Base-by-base conservation (phyloP, 2,797 vertebrate species). In the Menidia menidia region DNA sequence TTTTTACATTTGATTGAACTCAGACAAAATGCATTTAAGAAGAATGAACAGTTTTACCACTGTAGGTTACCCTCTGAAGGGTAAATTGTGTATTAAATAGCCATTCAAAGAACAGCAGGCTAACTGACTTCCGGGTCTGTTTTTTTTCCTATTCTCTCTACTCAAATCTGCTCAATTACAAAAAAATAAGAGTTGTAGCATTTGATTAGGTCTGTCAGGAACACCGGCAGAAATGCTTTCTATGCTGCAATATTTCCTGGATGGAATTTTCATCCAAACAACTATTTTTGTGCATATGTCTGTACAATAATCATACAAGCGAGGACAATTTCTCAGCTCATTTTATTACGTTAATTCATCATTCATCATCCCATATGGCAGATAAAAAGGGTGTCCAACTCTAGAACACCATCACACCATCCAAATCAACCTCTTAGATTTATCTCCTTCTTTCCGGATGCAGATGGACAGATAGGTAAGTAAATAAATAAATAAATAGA, bases 371-470 rank as follows among this genome's bases (percentile, higher is more conserved):
- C 15, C 16, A 6, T 44, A 2, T 6, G 15, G 44, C 31, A 63
- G 73, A 73, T 87, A 76, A 82, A 83, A 84, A 78, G 84, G 87
- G 81, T 86, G 78, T 77, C 71, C 47, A 60, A 61, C 67, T 75
- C 25, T 16, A 74, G 73, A 77, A 78, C 85, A 78, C 82, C 69
- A 78, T 85, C 87, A 83, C 72, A 18, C 78, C 18, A 81, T 88
- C 74, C 81, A 88, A 13, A 30, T 82, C 67, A 71, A 45, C 74
- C 61, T 12, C 67, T 60, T 69, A 18, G 53, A 68, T 75, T 25
- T 72, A 75, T 78, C 62, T 67, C 61, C 44, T 45, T 47, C 61
- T 55, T 77, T 75, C 72, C 1, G 42, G 62, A 81, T 73, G 82
- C 68, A 68, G 32, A 68, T 55, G 44, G 52, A 52, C 9, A 48